These are phyloP conservation scores for Mycalesis mineus DNA, from an alignment of 2,888 invertebrate genomes.

Conservation along the genomic window DNA sequence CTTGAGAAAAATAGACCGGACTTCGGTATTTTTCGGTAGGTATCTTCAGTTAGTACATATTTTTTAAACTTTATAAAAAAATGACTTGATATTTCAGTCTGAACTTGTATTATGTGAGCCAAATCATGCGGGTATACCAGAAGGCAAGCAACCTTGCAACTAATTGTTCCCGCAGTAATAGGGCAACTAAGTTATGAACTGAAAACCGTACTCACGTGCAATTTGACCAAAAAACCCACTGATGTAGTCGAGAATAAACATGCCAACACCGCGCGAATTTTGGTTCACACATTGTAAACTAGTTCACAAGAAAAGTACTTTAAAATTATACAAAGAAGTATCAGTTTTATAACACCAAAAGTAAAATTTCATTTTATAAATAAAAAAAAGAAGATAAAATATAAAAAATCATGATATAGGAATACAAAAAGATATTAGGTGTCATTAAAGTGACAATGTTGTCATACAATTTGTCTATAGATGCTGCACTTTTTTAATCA, in stretches of 20 bases:
- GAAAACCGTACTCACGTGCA: constrained; percentile 19
- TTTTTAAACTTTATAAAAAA: too few relatives aligned
- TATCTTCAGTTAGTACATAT: too few relatives aligned
- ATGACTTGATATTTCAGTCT: too few relatives aligned
- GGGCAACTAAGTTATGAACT: not conserved
- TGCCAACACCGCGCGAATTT: constrained; percentile 16
- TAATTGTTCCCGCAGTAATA: too few relatives aligned
- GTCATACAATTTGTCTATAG: not conserved
- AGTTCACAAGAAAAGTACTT: constrained; percentile 16
- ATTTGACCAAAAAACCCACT: constrained; percentile 15
- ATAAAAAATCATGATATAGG: constrained; percentile 4
- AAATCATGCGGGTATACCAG: too few relatives aligned
- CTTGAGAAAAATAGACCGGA: too few relatives aligned
- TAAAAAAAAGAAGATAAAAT: constrained; percentile 2
- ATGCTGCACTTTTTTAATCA: not conserved
- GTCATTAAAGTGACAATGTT: not conserved
- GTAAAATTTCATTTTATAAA: constrained; percentile 5
- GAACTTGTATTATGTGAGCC: too few relatives aligned
- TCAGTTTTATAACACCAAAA: constrained; percentile 4
- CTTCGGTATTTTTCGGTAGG: too few relatives aligned
- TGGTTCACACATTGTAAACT: constrained; percentile 20
- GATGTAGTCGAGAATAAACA: constrained; percentile 22
- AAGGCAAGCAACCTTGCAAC: too few relatives aligned
- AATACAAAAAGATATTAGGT: not conserved
- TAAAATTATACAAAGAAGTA: not conserved